Evolutionary conservation across 2,888 invertebrate genomes (phyloP).

Genomic region (Timema podura): DNA sequence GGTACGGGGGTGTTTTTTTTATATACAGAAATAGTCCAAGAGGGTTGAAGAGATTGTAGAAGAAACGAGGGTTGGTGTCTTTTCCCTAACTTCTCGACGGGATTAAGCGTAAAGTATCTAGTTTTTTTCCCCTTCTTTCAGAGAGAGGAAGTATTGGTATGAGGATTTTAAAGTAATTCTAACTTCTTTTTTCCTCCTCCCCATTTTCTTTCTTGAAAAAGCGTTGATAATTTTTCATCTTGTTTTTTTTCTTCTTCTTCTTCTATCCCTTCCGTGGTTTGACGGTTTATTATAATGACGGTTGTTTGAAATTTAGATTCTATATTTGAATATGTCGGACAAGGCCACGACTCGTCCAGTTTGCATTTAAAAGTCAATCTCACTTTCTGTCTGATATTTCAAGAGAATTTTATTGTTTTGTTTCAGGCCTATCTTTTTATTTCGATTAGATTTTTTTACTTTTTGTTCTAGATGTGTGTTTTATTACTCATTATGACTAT

Average conservation of each 20-base stretch:
- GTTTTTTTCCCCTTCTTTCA: no score
- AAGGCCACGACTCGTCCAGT: slow-evolving; percentile 2
- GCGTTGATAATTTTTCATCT: no score
- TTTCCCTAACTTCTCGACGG: slow-evolving; percentile 18
- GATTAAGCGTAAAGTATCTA: slow-evolving; percentile 24
- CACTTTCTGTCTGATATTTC: no score
- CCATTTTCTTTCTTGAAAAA: slow-evolving; percentile 13
- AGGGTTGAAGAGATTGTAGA: slow-evolving; percentile 24
- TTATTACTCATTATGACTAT: no score
- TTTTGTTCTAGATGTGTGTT: background rate
- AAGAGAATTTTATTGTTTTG: no score
- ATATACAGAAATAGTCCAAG: slow-evolving; percentile 10
- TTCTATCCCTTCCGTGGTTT: no score
- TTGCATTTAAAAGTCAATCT: no score
- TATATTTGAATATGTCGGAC: slow-evolving; percentile 9
- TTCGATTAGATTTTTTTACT: background rate
- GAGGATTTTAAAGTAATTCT: slow-evolving; percentile 7
- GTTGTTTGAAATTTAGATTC: slow-evolving; percentile 10
- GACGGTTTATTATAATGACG: no score
- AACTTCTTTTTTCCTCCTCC: background rate
- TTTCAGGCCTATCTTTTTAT: no score
- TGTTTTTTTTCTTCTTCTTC: no score
- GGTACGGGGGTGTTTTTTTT: no score
- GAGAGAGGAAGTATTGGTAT: no score
- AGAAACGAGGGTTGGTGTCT: slow-evolving; percentile 8